Conservation (phyloP, 2,797 vertebrate species). For the Leucoraja ocellata region DNA sequence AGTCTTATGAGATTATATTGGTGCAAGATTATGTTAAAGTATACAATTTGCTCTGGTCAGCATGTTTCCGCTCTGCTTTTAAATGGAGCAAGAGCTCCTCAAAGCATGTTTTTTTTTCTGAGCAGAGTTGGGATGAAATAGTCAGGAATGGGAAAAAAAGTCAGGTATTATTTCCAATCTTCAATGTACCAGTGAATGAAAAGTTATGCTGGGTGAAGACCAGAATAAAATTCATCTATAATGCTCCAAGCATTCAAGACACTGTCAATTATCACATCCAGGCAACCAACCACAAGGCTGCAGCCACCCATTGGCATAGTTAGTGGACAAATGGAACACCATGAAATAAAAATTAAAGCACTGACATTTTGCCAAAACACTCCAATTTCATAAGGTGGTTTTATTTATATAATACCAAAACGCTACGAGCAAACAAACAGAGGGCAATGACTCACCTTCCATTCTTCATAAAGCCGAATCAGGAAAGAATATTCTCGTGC, state of each 20-base stretch:
- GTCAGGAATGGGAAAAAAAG: neutral
- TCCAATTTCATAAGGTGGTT: neutral
- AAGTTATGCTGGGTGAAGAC: neutral
- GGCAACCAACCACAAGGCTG: neutral
- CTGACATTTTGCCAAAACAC: constrained; percentile 8
- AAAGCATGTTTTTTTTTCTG: neutral
- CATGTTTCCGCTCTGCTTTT: neutral
- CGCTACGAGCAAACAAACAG: neutral
- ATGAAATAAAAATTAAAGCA: neutral
- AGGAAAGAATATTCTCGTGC: constrained; percentile 76
- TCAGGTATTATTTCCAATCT: neutral
- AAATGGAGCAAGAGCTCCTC: neutral
- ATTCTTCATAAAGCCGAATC: constrained; percentile 79
- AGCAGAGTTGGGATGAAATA: neutral
- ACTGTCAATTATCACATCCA: neutral
- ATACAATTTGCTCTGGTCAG: neutral
- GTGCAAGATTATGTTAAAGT: neutral
- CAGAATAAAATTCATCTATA: neutral
- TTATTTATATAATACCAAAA: neutral
- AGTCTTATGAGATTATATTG: neutral
- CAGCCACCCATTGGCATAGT: neutral
- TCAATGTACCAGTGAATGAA: neutral
- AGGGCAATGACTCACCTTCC: constrained; percentile 72
- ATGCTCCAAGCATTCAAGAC: neutral
- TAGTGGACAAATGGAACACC: neutral